phyloP scores from a whole-genome alignment of 1,140 invertebrate genomes.

The Diachasma alloeum region DNA sequence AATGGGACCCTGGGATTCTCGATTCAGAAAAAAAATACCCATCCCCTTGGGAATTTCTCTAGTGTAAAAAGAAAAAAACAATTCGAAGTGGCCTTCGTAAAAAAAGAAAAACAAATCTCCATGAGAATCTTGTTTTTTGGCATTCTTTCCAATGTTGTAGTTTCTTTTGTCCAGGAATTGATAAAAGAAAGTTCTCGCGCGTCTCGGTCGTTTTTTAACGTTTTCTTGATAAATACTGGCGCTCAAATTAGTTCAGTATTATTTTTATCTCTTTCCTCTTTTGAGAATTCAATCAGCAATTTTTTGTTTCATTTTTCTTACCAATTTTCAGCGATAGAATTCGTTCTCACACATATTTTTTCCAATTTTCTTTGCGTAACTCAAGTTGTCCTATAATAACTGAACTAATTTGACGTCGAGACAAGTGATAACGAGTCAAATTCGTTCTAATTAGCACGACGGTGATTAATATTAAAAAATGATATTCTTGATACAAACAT shows the following conservation, averaged over 20 bases:
- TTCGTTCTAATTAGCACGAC: constrained; percentile 28
- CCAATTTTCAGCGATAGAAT: too few relatives aligned
- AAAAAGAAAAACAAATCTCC: constrained; percentile 49
- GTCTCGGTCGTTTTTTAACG: constrained; percentile 18
- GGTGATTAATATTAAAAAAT: constrained; percentile 45
- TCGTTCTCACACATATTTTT: not conserved
- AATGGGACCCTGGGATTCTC: constrained; percentile 42
- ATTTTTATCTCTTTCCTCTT: not conserved
- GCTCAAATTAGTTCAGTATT: not conserved
- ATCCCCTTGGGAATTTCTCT: constrained; percentile 36
- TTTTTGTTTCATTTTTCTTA: too few relatives aligned
- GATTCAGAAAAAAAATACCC: constrained; percentile 34
- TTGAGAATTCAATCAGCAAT: too few relatives aligned
- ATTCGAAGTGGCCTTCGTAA: constrained; percentile 40
- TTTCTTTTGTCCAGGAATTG: constrained; percentile 33
- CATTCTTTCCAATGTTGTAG: constrained; percentile 5
- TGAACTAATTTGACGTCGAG: not conserved
- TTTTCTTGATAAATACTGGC: not conserved
- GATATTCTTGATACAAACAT: constrained; percentile 65
- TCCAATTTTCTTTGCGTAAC: not conserved
- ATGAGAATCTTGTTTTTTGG: constrained; percentile 22
- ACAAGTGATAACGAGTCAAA: constrained; percentile 29
- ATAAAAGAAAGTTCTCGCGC: constrained; percentile 28
- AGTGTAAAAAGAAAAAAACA: constrained; percentile 54
- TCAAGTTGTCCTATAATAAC: not conserved